phyloP scores from a whole-genome alignment of 2,797 vertebrate genomes.

The Phataginus tetradactyla region DNA sequence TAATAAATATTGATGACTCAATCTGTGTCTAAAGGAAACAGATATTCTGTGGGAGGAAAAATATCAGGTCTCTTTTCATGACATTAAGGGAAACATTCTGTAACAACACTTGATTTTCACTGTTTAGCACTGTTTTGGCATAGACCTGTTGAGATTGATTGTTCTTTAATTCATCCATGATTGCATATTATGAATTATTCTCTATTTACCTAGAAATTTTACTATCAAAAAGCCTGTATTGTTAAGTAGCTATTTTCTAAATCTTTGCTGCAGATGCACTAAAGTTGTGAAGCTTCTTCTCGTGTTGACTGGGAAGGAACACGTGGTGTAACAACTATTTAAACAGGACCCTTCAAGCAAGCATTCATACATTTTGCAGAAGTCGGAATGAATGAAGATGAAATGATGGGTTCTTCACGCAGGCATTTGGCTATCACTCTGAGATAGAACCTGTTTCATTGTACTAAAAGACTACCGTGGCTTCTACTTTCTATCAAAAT shows the following conservation, averaged over 20 bases:
- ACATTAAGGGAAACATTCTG: background rate
- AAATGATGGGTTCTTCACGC: background rate
- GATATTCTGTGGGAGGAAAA: background rate
- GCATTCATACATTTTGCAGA: background rate
- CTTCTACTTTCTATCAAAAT: background rate
- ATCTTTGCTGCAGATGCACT: background rate
- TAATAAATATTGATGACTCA: slow-evolving; percentile 47
- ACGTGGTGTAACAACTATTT: background rate
- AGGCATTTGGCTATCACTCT: background rate
- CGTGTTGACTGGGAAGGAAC: background rate
- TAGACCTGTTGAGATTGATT: background rate
- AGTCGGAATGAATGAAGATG: background rate
- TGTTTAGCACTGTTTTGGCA: background rate
- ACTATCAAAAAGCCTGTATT: background rate
- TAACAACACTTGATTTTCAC: background rate
- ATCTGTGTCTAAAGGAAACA: background rate
- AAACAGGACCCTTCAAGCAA: background rate
- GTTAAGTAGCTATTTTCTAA: background rate
- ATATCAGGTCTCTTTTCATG: background rate
- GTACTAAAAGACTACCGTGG: background rate
- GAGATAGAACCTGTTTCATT: background rate
- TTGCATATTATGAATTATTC: background rate
- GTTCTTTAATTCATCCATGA: background rate
- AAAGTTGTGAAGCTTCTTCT: background rate
- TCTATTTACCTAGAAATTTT: background rate